Evolutionary conservation across 2,113 vertebrate genomes (phyloP).

Genomic region (Entelurus aequoreus): DNA sequence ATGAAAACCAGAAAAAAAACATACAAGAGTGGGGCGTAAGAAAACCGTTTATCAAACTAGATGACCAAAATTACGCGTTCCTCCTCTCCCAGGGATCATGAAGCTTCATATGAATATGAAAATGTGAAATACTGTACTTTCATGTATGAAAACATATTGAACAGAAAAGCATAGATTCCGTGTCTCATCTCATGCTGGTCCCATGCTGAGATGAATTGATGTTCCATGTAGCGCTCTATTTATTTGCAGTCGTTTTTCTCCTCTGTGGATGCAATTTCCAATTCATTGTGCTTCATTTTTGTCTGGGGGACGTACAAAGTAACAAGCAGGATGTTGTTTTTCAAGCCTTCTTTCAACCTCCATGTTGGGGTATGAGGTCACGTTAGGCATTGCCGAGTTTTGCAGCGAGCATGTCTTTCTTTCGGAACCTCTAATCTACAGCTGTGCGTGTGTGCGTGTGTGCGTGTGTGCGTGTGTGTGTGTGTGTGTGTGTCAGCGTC

Average conservation of each 20-base stretch:
- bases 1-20: too few species aligned
- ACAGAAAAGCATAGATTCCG: slow-evolving; percentile 19
- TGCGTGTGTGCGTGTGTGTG: slow-evolving; percentile 17
- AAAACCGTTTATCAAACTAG: too few species aligned
- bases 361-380: not conserved
- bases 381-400: slow-evolving; percentile 31
- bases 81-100: too few species aligned
- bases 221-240: slow-evolving; percentile 21
- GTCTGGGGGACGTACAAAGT: slow-evolving; percentile 60
- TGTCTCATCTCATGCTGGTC: slow-evolving; percentile 44
- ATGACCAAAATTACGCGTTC: too few species aligned
- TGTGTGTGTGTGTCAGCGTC: slow-evolving; percentile 16
- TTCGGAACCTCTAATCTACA: slow-evolving; percentile 54
- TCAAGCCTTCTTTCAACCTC: slow-evolving; percentile 23
- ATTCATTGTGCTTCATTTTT: slow-evolving; percentile 61
- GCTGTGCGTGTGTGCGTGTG: slow-evolving; percentile 16
- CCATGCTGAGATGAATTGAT: slow-evolving; percentile 25
- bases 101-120: too few species aligned
- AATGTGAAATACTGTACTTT: not conserved
- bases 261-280: slow-evolving; percentile 61
- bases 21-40: too few species aligned
- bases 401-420: slow-evolving; percentile 54
- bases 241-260: slow-evolving; percentile 43
- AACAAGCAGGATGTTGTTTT: slow-evolving; percentile 42
- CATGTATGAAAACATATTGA: slow-evolving; percentile 12